Conservation (phyloP, 2,797 vertebrate species). For the Delichon dasypus region DNA sequence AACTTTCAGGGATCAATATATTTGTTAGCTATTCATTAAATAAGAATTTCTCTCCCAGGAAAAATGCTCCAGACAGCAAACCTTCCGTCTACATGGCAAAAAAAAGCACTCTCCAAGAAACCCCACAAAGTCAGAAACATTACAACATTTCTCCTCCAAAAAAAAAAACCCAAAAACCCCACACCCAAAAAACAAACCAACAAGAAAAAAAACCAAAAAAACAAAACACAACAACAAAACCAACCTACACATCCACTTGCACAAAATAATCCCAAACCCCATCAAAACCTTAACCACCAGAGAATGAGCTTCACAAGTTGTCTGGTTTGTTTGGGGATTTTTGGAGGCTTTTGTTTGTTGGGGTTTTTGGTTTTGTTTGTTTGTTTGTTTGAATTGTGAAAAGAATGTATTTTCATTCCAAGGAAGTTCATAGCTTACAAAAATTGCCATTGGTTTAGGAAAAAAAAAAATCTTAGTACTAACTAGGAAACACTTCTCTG, state of each 20-base stretch:
- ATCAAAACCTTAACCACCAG: not conserved
- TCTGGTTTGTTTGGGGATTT: not conserved
- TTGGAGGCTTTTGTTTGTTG: fast-evolving
- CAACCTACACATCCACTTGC: not conserved
- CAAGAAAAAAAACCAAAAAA: too few relatives aligned
- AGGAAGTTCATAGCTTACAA: not conserved
- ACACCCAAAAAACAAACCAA: not conserved
- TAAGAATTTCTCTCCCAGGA: not conserved
- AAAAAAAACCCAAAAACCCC: too few relatives aligned
- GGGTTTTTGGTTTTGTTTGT: fast-evolving
- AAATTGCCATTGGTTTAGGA: too few relatives aligned
- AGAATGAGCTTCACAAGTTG: not conserved
- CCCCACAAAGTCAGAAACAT: not conserved
- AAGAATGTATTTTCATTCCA: not conserved
- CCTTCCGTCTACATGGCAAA: not conserved
- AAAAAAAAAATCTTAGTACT: not conserved
- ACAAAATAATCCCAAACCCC: not conserved
- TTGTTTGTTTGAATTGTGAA: not conserved
- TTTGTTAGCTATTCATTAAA: not conserved
- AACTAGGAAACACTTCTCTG: not conserved
- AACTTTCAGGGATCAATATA: not conserved
- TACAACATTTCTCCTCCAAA: not conserved
- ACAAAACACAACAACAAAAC: not conserved
- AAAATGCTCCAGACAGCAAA: not conserved
- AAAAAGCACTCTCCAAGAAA: not conserved